Base-by-base conservation (phyloP, 2,797 vertebrate species). In the Typhlichthys eigenmanni region DNA sequence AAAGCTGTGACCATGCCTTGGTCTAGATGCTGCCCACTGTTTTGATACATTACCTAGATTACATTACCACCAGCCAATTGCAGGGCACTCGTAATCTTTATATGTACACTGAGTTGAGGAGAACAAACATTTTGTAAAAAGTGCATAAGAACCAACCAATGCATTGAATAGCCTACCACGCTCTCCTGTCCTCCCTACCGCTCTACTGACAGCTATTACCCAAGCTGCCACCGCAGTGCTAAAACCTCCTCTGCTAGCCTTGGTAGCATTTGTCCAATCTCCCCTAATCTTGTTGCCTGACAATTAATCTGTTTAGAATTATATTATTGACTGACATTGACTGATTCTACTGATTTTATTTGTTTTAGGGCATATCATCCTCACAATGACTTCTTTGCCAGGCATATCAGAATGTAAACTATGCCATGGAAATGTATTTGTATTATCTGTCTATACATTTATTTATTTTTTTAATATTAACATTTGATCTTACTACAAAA, bases 41-140 rank as follows among this genome's bases (percentile, higher is more conserved):
- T 67, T 63, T 58, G 47, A 65, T 43, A 13, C 62, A 10, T 49
- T 34, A 29, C 29, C 47, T n/a, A 13, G 4, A 43, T 47, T 24
- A 58, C 57, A 58, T 17, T 1, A 12, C 24, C 24, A 24, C 24
- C 24, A 24, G 24, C 24, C 24, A 24, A 24, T 24, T 24, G 24
- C 24, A 24, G 24, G 24, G 24, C 24, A 24, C 24, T 24, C 24
- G 3, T 24, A 24, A 24, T 24, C 24, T 24, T 24, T 24, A 24
- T 24, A 24, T 24, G 24, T 24, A 24, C 54, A 47, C 0, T 60
- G 57, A 50, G 50, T 63, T 48, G 60, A n/a, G 11, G 14, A 50
- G 67, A 76, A 72, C 69, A 55, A 61, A n/a, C 34, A 66, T 60
- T 56, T 74, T 73, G 62, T 75, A 62, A 49, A 64, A 57, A 56